Evolutionary conservation across 2,888 invertebrate species (phyloP).

Genomic region (Pantelozetes paolii): DNA sequence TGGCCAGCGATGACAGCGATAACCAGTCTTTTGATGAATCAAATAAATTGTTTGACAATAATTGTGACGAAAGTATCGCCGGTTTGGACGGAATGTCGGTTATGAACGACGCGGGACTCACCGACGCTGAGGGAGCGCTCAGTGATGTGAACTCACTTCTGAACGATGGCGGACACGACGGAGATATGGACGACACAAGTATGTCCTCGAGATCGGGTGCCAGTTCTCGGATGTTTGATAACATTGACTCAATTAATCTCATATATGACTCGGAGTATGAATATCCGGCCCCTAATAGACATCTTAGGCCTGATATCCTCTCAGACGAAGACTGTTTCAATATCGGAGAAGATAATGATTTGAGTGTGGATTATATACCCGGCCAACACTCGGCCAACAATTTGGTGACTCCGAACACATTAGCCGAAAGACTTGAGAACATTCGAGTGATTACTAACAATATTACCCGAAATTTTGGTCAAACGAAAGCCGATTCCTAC

Average conservation of each 20-base stretch:
- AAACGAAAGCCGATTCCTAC: slow-evolving; percentile 26
- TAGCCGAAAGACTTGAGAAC: slow-evolving; percentile 58
- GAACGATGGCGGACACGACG: slow-evolving; percentile 54
- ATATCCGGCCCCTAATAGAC: slow-evolving; percentile 55
- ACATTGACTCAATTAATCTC: slow-evolving; percentile 73
- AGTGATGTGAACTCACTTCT: slow-evolving; percentile 68
- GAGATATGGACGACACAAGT: slow-evolving; percentile 65
- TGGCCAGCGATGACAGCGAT: slow-evolving; percentile 20
- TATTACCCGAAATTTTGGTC: slow-evolving; percentile 69
- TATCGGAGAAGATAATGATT: slow-evolving; percentile 52
- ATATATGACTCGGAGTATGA: slow-evolving; percentile 74
- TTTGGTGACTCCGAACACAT: slow-evolving; percentile 31
- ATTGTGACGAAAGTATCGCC: slow-evolving; percentile 62
- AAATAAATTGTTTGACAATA: slow-evolving; percentile 13
- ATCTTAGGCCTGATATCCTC: slow-evolving; percentile 54
- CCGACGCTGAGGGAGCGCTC: slow-evolving; percentile 79
- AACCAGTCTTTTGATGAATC: slow-evolving; percentile 1
- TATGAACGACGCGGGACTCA: slow-evolving; percentile 76
- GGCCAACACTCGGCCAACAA: slow-evolving; percentile 20
- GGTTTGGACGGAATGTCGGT: slow-evolving; percentile 78
- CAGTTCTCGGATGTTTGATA: slow-evolving; percentile 73
- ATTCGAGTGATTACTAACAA: slow-evolving; percentile 71
- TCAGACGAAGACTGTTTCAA: slow-evolving; percentile 55
- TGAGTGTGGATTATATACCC: slow-evolving; percentile 52
- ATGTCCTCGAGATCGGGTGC: slow-evolving; percentile 68